Evolutionary conservation across 2,888 invertebrate genomes (phyloP).

Genomic region (Tetheella fluctuosa): DNA sequence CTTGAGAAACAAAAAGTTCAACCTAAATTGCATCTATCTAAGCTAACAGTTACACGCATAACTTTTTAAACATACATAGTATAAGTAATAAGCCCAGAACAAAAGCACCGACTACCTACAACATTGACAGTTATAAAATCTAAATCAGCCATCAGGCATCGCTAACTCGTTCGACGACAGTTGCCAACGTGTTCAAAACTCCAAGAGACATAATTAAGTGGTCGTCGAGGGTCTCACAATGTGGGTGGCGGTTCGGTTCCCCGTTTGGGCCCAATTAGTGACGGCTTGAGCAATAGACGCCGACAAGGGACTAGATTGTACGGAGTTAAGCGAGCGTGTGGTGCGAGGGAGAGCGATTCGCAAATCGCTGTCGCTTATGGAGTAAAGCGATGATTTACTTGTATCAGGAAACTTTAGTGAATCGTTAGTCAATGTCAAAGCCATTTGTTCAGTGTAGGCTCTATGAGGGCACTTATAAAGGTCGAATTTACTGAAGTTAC

Average conservation of each 20-base stretch:
- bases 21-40: too few species aligned
- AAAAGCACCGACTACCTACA: neutral
- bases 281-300: constrained; percentile 41
- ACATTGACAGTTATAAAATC: neutral
- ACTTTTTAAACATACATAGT: neutral
- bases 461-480: too few species aligned
- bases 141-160: constrained; percentile 1
- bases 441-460: too few species aligned
- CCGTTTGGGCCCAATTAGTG: constrained; percentile 52
- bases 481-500: too few species aligned
- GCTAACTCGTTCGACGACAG: constrained; percentile 33
- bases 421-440: too few species aligned
- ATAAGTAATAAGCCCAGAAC: neutral
- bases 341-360: constrained; percentile 34
- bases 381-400: neutral
- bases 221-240: constrained; percentile 31
- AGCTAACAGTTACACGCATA: too few species aligned
- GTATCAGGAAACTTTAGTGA: too few species aligned
- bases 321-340: constrained; percentile 20
- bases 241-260: constrained; percentile 38
- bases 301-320: constrained; percentile 36
- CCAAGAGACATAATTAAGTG: constrained; percentile 42
- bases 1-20: too few species aligned
- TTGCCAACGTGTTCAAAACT: constrained; percentile 29
- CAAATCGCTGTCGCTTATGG: constrained; percentile 19